Conservation (phyloP, 37 sponge, comb jelly and placozoan genomes). For the Axinella damicornis region DNA sequence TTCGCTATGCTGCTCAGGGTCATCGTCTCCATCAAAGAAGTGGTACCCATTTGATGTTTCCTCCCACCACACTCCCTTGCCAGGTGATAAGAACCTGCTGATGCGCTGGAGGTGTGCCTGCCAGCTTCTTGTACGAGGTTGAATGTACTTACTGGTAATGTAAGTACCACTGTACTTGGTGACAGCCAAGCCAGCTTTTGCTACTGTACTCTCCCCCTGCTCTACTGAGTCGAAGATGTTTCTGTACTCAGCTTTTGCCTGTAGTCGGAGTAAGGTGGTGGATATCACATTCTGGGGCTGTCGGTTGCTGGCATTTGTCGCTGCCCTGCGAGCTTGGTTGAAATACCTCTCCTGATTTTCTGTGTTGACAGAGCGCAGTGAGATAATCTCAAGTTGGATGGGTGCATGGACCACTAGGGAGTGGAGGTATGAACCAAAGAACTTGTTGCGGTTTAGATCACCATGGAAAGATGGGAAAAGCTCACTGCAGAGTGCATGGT, state of each 20-base stretch:
- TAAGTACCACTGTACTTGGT: too few species aligned
- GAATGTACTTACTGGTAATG: too few species aligned
- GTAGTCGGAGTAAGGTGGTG: conserved; percentile 6
- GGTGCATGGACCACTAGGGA: not conserved
- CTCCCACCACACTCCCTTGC: not conserved
- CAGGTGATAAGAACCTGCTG: not conserved
- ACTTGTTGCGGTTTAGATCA: too few species aligned
- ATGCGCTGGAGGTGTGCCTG: too few species aligned
- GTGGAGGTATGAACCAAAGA: too few species aligned
- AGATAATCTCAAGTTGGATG: conserved; percentile 19
- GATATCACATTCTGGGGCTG: conserved; percentile 25
- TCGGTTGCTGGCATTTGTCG: not conserved
- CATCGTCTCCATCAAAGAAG: not conserved
- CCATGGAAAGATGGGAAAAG: not conserved
- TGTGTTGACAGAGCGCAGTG: conserved; percentile 19
- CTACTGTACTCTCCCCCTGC: too few species aligned
- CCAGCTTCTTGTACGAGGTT: too few species aligned
- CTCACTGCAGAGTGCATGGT: not conserved
- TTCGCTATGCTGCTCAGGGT: not conserved
- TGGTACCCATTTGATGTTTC: not conserved
- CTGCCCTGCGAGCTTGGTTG: conserved; percentile 6
- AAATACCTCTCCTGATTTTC: conserved; percentile 12
- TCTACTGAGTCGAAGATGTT: too few species aligned
- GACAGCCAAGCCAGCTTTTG: too few species aligned
- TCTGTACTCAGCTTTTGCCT: conserved; percentile 18